Base-by-base conservation (phyloP, 2,113 vertebrate species). In the Leucosticte australis region DNA sequence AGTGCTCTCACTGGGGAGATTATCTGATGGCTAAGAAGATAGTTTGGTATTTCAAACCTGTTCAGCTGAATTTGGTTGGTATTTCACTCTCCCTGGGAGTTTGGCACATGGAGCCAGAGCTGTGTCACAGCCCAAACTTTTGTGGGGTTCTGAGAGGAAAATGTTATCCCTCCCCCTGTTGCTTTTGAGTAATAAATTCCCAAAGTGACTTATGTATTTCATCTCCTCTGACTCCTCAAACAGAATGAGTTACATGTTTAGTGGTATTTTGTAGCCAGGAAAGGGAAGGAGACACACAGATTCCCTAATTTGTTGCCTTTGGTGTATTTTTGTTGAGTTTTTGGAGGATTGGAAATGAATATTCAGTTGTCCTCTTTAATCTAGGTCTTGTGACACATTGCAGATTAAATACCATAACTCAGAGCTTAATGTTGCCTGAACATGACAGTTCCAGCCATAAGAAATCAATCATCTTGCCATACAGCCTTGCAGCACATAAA, bases 381-480 rank as follows among this genome's bases (percentile, higher is more conserved):
- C 81, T 93, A 52, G 86, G 37, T 86, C 69, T 73, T 89, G 70
- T 91, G 93, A 92, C 89, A 95, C 75, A 11, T 37, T 70, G 83
- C 85, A 92, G 96, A 95, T 94, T 95, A 90, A 94, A 94, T 83
- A 21, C 84, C 15, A 2, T 44, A 37, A 71, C 71, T 97, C 89
- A 87, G 91, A 92, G 46, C 64, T 91, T 94, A 79, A 93, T 37
- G 68, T 88, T 97, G 81, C 88, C 77, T 86, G 81, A 90, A 95
- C 93, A 88, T 90, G 96, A 86, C 91, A 89, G 88, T 76, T 90
- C 67, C 50, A 62, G 75, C 93, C 90, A 82, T 96, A 80, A 94
- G 93, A 97, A 94, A 96, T 96, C 92, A 96, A 96, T 97, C 92
- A 96, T 92, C 39, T 19, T 13, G 70, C 91, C 94, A 33, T 83